Evolutionary conservation across 1,140 invertebrate species (phyloP).

Genomic region (Drusus annulatus): DNA sequence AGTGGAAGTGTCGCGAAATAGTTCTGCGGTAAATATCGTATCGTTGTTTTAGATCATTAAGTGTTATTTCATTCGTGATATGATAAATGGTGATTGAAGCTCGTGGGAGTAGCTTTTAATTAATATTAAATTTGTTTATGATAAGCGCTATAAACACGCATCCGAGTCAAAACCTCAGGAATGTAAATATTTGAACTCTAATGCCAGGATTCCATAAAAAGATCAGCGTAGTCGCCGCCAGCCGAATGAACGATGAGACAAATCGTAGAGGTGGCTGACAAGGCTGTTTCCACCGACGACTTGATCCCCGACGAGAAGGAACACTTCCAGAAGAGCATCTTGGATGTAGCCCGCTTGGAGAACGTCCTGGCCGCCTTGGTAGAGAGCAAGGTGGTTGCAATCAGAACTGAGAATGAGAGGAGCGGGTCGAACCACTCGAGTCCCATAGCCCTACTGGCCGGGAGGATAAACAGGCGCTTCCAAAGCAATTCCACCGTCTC

Average conservation of each 20-base stretch:
- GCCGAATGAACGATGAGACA: conserved; percentile 56
- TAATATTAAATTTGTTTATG: not conserved
- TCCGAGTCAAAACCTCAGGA: not conserved
- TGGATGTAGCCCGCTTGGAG: conserved; percentile 68
- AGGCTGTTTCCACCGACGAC: conserved; percentile 72
- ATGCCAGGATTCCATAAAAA: conserved; percentile 19
- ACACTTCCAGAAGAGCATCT: conserved; percentile 56
- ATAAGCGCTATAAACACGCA: not conserved
- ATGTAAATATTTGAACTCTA: conserved; percentile 4
- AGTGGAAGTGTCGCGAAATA: not conserved
- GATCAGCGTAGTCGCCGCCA: not conserved
- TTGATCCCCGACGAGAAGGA: conserved; percentile 58
- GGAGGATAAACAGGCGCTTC: conserved; percentile 53
- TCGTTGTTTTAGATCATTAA: conserved; percentile 9
- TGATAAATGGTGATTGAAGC: not conserved
- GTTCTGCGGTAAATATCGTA: not conserved
- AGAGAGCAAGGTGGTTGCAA: conserved; percentile 66
- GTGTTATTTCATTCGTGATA: not conserved
- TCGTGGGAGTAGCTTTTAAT: not conserved
- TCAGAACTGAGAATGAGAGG: conserved; percentile 52
- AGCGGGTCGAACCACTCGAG: conserved; percentile 53
- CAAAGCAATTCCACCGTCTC: conserved; percentile 54
- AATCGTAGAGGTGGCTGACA: conserved; percentile 68
- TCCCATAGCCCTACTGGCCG: conserved; percentile 50
- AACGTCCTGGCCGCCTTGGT: conserved; percentile 70